Evolutionary conservation across 2,888 invertebrate genomes (phyloP).

Genomic region (Heliconius charithonia): DNA sequence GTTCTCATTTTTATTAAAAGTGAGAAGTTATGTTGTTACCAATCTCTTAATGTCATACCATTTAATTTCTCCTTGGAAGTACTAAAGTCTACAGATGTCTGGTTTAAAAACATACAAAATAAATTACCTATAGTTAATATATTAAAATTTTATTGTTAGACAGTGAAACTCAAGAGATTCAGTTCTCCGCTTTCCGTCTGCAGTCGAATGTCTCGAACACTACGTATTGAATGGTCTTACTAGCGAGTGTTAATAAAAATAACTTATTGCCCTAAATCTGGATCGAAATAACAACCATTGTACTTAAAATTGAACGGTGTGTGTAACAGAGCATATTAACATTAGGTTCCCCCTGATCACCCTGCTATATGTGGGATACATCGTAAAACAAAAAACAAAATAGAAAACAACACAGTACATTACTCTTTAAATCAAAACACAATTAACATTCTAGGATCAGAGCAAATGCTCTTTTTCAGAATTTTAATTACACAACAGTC

Average conservation of each 20-base stretch:
- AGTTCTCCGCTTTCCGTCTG: not conserved
- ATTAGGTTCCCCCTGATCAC: not conserved
- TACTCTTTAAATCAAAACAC: not conserved
- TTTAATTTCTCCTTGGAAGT: too few species aligned
- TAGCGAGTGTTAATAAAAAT: too few species aligned
- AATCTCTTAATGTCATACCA: too few species aligned
- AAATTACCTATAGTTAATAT: too few species aligned
- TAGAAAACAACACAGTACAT: not conserved
- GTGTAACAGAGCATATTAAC: not conserved
- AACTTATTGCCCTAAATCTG: too few species aligned
- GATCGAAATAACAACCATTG: too few species aligned
- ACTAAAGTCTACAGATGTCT: too few species aligned
- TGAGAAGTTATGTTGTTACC: too few species aligned
- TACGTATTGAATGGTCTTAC: not conserved
- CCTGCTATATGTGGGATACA: not conserved
- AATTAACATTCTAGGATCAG: constrained; percentile 3
- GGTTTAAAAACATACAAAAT: too few species aligned
- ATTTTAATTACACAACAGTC: constrained; percentile 13
- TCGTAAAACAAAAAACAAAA: not conserved
- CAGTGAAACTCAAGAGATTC: not conserved
- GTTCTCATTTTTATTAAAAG: too few species aligned
- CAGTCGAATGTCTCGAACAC: not conserved
- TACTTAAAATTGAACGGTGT: not conserved
- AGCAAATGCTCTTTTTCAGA: not conserved
- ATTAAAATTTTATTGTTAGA: too few species aligned